Percentiles rank a stretch among this genome's conserved stretches.
Conservation (phyloP, 1,140 invertebrate species). For the Cotesia vestalis region DNA sequence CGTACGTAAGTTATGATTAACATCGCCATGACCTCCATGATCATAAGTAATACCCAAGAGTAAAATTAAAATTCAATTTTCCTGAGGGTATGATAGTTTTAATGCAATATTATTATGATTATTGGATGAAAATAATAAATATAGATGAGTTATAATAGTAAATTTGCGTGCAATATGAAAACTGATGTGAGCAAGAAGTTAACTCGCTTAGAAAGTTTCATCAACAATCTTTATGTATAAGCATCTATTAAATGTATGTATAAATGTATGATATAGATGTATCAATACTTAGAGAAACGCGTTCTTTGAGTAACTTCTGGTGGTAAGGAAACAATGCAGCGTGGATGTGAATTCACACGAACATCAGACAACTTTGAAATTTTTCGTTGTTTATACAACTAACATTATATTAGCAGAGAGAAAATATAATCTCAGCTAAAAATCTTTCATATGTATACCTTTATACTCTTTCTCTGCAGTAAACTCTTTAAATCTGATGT, state of each 20-base stretch:
- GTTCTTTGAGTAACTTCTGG: background rate
- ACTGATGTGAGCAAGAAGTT: background rate
- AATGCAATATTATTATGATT: too few species aligned
- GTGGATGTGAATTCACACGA: constrained; percentile 3
- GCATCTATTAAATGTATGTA: too few species aligned
- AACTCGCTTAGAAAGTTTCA: constrained; percentile 12
- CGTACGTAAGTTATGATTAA: too few species aligned
- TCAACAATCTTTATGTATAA: background rate
- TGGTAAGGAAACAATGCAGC: background rate
- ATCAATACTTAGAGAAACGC: background rate
- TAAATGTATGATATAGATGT: background rate
- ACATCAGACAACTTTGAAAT: background rate
- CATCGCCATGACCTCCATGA: too few species aligned
- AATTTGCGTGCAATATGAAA: background rate
- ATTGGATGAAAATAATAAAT: too few species aligned
- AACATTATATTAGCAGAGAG: background rate
- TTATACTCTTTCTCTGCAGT: too few species aligned
- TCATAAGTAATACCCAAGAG: too few species aligned
- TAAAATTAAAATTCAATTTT: too few species aligned
- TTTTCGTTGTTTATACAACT: background rate
- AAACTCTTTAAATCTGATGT: too few species aligned
- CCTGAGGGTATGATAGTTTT: too few species aligned
- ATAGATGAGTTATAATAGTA: background rate
- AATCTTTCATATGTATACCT: background rate
- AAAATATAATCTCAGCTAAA: background rate